phyloP scores from a whole-genome alignment of 2,888 invertebrate species.

The Eupithecia centaureata region DNA sequence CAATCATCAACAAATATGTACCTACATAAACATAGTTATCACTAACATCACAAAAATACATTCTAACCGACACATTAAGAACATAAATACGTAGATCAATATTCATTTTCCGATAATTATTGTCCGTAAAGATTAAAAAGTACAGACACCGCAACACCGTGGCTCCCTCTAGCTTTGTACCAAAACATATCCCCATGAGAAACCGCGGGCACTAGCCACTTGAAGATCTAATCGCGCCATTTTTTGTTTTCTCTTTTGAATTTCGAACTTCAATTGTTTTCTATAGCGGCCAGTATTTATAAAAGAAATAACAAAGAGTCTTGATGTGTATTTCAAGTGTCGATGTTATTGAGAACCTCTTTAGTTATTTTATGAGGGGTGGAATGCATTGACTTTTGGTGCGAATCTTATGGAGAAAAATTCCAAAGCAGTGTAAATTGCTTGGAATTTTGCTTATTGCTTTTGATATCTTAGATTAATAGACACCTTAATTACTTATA shows the following conservation, averaged over 20 bases:
- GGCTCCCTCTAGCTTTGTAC: conserved; percentile 79
- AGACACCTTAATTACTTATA: no score
- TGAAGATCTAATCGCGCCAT: conserved; percentile 81
- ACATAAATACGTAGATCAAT: no score
- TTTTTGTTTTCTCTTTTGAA: conserved; percentile 71
- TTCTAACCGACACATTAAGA: no score
- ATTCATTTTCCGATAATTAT: not conserved
- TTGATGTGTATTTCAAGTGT: conserved; percentile 72
- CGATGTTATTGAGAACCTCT: conserved; percentile 73
- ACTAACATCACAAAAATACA: no score
- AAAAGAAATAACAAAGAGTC: conserved; percentile 58
- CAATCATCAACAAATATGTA: no score
- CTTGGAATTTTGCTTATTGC: not conserved
- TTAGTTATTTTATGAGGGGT: conserved; percentile 57
- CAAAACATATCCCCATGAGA: conserved; percentile 83
- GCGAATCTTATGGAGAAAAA: conserved; percentile 48
- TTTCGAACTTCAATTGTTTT: conserved; percentile 71
- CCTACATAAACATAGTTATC: no score
- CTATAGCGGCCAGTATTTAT: conserved; percentile 66
- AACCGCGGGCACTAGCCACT: conserved; percentile 72
- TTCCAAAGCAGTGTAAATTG: not conserved
- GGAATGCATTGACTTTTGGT: conserved; percentile 51
- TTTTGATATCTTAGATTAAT: no score
- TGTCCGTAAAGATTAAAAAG: not conserved
- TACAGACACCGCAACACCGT: conserved; percentile 49